These are phyloP conservation scores for Mormyrus iriodes DNA, from an alignment of 2,113 vertebrate species.

Conservation along the genomic window DNA sequence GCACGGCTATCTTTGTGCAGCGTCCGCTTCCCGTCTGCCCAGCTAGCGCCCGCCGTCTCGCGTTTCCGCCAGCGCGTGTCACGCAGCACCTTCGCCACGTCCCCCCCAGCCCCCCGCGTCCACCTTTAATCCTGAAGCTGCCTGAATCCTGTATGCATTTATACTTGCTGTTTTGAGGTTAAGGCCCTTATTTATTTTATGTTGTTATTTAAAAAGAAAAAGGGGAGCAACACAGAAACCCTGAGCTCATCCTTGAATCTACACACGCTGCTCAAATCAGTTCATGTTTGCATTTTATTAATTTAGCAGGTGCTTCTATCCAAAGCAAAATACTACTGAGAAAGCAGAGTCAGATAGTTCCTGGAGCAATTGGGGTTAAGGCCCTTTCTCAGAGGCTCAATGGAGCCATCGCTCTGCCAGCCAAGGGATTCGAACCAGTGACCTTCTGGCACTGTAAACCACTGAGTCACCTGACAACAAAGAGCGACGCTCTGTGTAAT, in stretches of 20 bases:
- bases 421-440: neutral
- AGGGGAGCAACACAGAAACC: too few species aligned
- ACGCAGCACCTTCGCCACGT: neutral
- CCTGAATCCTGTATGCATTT: neutral
- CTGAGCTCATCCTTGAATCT: neutral
- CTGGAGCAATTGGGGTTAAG: neutral
- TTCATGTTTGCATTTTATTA: neutral
- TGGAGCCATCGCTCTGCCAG: neutral
- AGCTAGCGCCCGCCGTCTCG: neutral
- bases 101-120: too few species aligned
- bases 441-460: neutral
- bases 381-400: neutral
- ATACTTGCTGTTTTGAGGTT: neutral
- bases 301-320: neutral
- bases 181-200: neutral
- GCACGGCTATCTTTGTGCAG: neutral
- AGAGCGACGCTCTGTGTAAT: neutral
- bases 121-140: neutral
- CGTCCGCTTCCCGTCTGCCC: neutral
- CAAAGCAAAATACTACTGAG: neutral
- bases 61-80: neutral
- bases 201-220: neutral
- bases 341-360: neutral
- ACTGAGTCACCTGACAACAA: neutral
- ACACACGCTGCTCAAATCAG: too few species aligned